Conservation (phyloP, 2,888 invertebrate species). For the Lamellibrachia columna region DNA sequence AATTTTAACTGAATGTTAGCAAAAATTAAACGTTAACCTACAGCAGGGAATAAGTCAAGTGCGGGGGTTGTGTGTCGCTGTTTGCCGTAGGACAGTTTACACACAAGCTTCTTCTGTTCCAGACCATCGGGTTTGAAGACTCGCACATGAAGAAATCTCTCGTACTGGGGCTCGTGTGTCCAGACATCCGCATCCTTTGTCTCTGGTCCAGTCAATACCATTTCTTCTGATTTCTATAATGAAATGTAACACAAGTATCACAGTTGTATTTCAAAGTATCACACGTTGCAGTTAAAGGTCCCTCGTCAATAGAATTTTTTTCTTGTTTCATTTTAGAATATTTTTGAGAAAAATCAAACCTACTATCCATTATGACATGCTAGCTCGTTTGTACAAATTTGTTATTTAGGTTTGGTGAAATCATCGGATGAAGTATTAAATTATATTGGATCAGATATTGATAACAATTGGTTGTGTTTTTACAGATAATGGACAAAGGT, state of each 20-base stretch:
- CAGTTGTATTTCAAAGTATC: neutral
- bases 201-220: neutral
- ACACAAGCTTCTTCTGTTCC: constrained; percentile 51
- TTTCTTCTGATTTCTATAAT: neutral
- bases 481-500: neutral
- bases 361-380: too few relatives aligned
- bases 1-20: too few relatives aligned
- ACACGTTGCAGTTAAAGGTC: too few relatives aligned
- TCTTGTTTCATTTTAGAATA: too few relatives aligned
- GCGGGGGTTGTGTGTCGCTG: constrained; percentile 55
- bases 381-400: too few relatives aligned
- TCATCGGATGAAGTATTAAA: too few relatives aligned
- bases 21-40: neutral
- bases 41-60: constrained; percentile 44
- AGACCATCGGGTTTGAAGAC: constrained; percentile 57
- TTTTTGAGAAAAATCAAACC: too few relatives aligned
- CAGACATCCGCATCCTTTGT: constrained; percentile 50
- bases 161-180: constrained; percentile 60
- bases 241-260: neutral
- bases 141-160: constrained; percentile 54
- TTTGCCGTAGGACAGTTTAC: constrained; percentile 53
- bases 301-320: too few relatives aligned
- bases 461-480: neutral
- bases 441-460: too few relatives aligned
- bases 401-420: too few relatives aligned